These are phyloP conservation scores for Montipora capitata DNA, from an alignment of 92 coral and sea anemone species.

Conservation along the genomic window DNA sequence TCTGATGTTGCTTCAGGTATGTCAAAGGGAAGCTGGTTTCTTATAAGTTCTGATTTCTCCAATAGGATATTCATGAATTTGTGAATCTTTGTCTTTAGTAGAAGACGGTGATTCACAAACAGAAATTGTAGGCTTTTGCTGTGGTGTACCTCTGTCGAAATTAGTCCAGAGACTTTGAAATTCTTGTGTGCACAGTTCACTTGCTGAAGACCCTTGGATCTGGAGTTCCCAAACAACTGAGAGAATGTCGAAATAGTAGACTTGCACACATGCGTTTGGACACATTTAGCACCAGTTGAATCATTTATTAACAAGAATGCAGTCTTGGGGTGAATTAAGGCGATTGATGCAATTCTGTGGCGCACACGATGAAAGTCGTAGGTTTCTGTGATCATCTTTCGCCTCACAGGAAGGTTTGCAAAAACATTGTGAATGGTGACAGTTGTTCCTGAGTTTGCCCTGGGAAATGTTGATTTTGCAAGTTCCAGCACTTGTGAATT, in stretches of 20 bases:
- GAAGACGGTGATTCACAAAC: slow-evolving; percentile 89
- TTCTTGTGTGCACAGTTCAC: slow-evolving; percentile 53
- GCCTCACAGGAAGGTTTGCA: slow-evolving; percentile 90
- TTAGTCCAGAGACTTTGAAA: slow-evolving; percentile 80
- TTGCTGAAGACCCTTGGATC: slow-evolving; percentile 84
- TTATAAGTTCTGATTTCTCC: slow-evolving; percentile 69
- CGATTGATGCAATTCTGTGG: slow-evolving; percentile 88
- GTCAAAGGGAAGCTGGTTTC: slow-evolving; percentile 1
- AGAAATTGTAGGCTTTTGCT: slow-evolving; percentile 90
- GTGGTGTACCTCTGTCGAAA: slow-evolving; percentile 83
- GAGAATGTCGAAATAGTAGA: slow-evolving; percentile 86
- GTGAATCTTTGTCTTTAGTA: slow-evolving; percentile 93
- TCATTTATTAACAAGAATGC: slow-evolving; percentile 87
- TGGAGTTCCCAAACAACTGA: slow-evolving; percentile 91
- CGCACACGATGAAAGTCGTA: slow-evolving; percentile 90
- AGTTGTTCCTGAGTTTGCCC: slow-evolving; percentile 89
- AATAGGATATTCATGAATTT: slow-evolving; percentile 82
- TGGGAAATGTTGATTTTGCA: slow-evolving; percentile 81
- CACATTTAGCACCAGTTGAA: slow-evolving; percentile 79
- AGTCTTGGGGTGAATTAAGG: slow-evolving; percentile 88
- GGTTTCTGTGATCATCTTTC: slow-evolving; percentile 81
- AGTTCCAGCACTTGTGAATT: slow-evolving; percentile 84
- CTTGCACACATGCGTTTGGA: slow-evolving; percentile 84
- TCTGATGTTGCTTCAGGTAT: slow-evolving; percentile 11
- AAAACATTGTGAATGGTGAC: slow-evolving; percentile 86